Percentiles rank a stretch among this genome's conserved stretches.
phyloP scores from a whole-genome alignment of 2,888 invertebrate species.

The Desoria tigrina region DNA sequence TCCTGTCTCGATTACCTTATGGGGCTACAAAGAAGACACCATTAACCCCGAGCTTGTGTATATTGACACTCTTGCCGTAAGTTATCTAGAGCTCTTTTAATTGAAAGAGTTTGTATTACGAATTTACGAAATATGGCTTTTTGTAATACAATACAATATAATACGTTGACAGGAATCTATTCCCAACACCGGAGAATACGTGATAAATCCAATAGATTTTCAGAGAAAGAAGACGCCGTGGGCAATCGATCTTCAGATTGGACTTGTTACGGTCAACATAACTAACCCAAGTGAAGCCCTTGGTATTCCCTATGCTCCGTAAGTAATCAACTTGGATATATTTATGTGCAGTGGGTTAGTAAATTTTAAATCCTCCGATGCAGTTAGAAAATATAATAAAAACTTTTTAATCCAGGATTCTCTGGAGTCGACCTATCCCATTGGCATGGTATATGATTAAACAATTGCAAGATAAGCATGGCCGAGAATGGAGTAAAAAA shows the following conservation, averaged over 20 bases:
- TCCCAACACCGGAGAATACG: conserved; percentile 71
- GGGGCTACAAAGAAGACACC: conserved; percentile 85
- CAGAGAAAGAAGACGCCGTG: conserved; percentile 64
- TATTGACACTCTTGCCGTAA: conserved; percentile 62
- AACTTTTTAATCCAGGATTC: conserved; percentile 58
- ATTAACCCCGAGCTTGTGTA: conserved; percentile 77
- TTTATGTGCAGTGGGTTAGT: conserved; percentile 1
- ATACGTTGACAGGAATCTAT: conserved; percentile 55
- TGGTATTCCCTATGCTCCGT: conserved; percentile 71
- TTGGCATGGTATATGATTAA: conserved; percentile 88
- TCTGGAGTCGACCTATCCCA: conserved; percentile 91
- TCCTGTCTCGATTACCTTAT: conserved; percentile 76
- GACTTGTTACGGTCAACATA: conserved; percentile 83
- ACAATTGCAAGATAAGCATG: conserved; percentile 82
- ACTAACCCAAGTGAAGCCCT: conserved; percentile 72
- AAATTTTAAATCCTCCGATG: not conserved
- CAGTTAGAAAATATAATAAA: not conserved
- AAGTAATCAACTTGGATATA: conserved; percentile 63
- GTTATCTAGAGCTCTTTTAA: no score
- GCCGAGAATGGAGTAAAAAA: conserved; percentile 76
- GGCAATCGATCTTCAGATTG: conserved; percentile 74
- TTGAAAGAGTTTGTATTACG: not conserved
- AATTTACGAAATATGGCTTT: not conserved
- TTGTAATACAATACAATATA: not conserved
- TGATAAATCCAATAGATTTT: conserved; percentile 73